Evolutionary conservation across 2,888 invertebrate species (phyloP), one percentile per base, ranked within the genome.

Genomic region (Nomada fucata): DNA sequence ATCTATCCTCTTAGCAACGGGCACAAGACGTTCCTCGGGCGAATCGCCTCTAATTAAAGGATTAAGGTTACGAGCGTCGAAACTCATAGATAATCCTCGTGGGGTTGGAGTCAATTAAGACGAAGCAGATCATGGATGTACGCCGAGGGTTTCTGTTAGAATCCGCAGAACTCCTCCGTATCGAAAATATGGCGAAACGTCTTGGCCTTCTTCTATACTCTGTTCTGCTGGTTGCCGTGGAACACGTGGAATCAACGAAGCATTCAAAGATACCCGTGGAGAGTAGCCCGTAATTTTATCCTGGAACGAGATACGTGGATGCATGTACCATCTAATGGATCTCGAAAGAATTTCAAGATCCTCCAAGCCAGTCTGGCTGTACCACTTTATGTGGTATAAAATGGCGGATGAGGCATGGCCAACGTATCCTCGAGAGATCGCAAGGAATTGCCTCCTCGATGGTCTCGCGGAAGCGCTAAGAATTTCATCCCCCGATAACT

Each of bases 31-130:
- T 57, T 53, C 20, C 23, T 55, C 50, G 57, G 50, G 61, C 55
- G 81, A 84, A 86, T 84, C 77, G 84, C 74, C 84, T 84, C 79
- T 77, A 84, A 88, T 76, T 79, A 75, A 79, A 65, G 82, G 88
- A 87, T 88, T 84, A 87, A 76, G 65, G 53, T 74, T 64, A 61
- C 68, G 73, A 72, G 79, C 78, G 79, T 79, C 47, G 75, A 79
- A 84, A 86, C 60, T 79, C 70, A 36, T 50, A 78, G 81, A 86
- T 84, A 88, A 88, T 86, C 86, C 86, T 65, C 47, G 20, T 2
- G 69, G 42, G 67, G 69, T 52, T 55, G 36, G 69, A 86, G 84
- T 82, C 87, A 87, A 87, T 87, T 87, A 88, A 88, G 86, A 76
- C 67, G 60, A 75, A 74, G 61, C 55, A 64, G 69, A 63, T 68